Conservation (phyloP, 2,888 invertebrate species). For the Drosophila anomalipes region DNA sequence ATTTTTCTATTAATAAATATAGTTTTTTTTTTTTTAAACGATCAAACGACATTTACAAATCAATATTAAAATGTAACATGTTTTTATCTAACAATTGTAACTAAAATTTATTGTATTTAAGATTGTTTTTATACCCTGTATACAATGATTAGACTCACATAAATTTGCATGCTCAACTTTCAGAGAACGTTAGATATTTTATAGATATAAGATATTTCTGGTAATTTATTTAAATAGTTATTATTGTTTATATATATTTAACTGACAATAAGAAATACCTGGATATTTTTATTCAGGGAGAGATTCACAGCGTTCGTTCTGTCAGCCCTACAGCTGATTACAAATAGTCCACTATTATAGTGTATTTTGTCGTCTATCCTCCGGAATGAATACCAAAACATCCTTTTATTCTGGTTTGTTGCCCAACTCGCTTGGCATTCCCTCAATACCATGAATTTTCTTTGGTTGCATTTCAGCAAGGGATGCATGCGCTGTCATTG, state of each 20-base stretch:
- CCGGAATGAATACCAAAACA: neutral
- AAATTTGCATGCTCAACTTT: neutral
- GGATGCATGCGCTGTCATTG: slow-evolving; percentile 55
- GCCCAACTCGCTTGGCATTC: slow-evolving; percentile 75
- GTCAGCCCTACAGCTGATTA: neutral
- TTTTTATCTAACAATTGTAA: neutral
- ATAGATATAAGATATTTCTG: neutral
- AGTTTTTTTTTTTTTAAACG: neutral
- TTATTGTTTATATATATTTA: neutral
- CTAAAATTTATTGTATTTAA: neutral
- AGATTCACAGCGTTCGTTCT: neutral
- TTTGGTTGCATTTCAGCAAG: slow-evolving; percentile 72
- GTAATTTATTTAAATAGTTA: neutral
- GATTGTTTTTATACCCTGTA: neutral
- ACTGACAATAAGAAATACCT: neutral
- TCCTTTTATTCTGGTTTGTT: slow-evolving; percentile 49
- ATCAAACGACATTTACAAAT: neutral
- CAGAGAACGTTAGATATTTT: neutral
- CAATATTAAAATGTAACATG: neutral
- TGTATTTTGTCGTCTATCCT: slow-evolving; percentile 28
- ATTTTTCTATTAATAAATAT: neutral
- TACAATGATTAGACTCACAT: neutral
- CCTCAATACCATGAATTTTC: slow-evolving; percentile 79
- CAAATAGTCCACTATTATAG: neutral
- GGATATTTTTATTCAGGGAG: neutral